Conservation (phyloP, 2,797 vertebrate species). For the Anguilla pacifica region DNA sequence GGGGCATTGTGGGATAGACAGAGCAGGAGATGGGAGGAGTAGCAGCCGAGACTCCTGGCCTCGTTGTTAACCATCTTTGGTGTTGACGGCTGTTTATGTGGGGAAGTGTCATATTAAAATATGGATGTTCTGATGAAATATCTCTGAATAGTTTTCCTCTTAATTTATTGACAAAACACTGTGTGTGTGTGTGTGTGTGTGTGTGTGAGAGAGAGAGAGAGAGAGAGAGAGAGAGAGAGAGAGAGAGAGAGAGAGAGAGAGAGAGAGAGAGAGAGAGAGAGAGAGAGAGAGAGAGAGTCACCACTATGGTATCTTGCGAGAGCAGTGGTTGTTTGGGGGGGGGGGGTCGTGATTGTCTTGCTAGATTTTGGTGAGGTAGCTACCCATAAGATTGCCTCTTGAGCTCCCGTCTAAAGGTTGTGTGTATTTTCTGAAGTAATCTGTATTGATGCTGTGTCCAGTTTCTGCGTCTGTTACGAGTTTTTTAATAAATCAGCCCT, state of each 20-base stretch:
- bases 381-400: not conserved
- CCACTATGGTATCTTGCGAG: not conserved
- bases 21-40: not conserved
- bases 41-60: not conserved
- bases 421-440: slow-evolving; percentile 13
- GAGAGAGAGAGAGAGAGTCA: not conserved
- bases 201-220: not conserved
- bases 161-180: not conserved
- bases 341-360: not conserved
- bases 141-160: not conserved
- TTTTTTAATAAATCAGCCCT: slow-evolving; percentile 17
- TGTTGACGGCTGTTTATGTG: not conserved
- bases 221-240: too few relatives aligned
- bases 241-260: too few relatives aligned
- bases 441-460: not conserved
- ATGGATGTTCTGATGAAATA: not conserved
- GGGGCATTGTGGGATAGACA: not conserved
- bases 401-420: not conserved
- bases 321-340: not conserved
- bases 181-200: too few relatives aligned
- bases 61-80: not conserved
- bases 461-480: not conserved
- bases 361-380: not conserved
- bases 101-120: not conserved
- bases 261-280: too few relatives aligned